Base-by-base conservation (phyloP, 2,113 vertebrate species). In the Syngnathus scovelli region DNA sequence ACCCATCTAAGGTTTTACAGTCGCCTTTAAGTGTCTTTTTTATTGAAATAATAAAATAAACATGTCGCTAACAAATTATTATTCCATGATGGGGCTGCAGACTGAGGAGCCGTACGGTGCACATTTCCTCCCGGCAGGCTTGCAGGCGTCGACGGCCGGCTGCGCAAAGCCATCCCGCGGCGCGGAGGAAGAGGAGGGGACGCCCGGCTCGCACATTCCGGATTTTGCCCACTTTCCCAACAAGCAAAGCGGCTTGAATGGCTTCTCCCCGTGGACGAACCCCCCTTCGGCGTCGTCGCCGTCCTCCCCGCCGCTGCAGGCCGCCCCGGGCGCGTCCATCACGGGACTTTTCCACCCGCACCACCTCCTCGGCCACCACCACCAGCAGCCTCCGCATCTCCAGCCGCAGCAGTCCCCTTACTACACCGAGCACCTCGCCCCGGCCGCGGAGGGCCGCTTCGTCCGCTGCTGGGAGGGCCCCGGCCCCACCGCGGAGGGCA, bases 11-110 rank as follows among this genome's bases (percentile, higher is more conserved):
- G 74, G 78, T 88, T 89, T 89, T 89, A 88, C 85, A 84, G 86
- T 80, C 86, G 79, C 85, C 78, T 81, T 87, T 86, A 86, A 89
- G 83, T 86, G 74, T 78, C 74, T 84, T 88, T 89, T 62, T 88
- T 87, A 87, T 88, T 85, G 84, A 87, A 89, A 89, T 87, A 84
- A 87, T 88, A 88, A 87, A 89, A 87, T 87, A 88, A 88, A 85
- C 83, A 89, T 89, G 88, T 89, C 88, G 80, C 86, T 89, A 87
- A 89, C 86, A 75, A 89, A 89, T 88, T 89, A 88, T 85, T 89
- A 88, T 85, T 89, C 88, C 69, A 88, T 88, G 81, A 87, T 89
- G 86, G 86, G 86, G 74, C 81, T 88, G 55, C 85, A 88, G 78
- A 74, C 71, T 19, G 86, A 89, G 67, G 88, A 89, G 80, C 81